phyloP scores from a whole-genome alignment of 37 sponge, comb jelly and placozoan genomes.

The Beroe forskalii region DNA sequence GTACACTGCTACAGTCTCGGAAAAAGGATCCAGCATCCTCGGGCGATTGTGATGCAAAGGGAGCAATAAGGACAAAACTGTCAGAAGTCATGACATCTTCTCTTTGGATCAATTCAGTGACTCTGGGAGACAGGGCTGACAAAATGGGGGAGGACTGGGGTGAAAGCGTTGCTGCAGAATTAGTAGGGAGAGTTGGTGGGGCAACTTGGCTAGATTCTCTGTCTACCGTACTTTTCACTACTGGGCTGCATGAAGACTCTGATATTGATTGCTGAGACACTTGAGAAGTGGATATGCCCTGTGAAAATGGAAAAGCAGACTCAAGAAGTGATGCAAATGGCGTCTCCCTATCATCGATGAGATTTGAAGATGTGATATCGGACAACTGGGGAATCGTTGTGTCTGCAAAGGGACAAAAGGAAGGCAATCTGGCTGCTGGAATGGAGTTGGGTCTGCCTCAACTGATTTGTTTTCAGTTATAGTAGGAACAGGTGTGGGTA shows the following conservation, averaged over 20 bases:
- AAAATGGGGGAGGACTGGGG: background rate
- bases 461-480: background rate
- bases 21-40: slow-evolving; percentile 55
- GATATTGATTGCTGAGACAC: background rate
- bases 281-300: background rate
- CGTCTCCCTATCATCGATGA: slow-evolving; percentile 20
- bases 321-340: slow-evolving; percentile 59
- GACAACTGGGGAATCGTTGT: slow-evolving; percentile 20
- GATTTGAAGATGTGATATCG: slow-evolving; percentile 10
- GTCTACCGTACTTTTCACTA: background rate
- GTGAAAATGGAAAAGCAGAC: slow-evolving; percentile 51
- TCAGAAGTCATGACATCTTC: slow-evolving; percentile 56
- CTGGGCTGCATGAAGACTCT: background rate
- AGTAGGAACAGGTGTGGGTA: background rate
- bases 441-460: background rate
- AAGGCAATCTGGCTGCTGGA: background rate
- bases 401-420: slow-evolving; percentile 58
- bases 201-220: background rate
- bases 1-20: slow-evolving; percentile 58
- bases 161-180: background rate
- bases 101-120: background rate
- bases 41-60: slow-evolving; percentile 35
- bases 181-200: background rate
- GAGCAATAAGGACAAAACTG: slow-evolving; percentile 51
- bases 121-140: background rate